Base-by-base conservation (phyloP, 2,797 vertebrate genomes). In the Poeciliopsis turneri region DNA sequence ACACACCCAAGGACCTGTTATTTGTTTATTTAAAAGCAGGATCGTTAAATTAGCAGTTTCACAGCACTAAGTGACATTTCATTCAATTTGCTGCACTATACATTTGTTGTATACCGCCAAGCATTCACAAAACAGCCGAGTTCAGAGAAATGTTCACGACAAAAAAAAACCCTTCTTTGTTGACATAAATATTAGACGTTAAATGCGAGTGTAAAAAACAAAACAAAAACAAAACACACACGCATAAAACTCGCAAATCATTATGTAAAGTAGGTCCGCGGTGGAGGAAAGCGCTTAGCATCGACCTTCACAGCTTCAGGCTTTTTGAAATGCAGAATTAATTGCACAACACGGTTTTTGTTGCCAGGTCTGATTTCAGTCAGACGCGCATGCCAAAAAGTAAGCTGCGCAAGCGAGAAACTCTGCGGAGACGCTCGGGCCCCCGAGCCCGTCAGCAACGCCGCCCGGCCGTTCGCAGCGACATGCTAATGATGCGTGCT, bases 401-500 rank as follows among this genome's bases (percentile, higher is more conserved):
- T 71, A 71, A 73, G 88, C 90, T 89, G 80, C 12, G 88, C 68
- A 75, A 75, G 80, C 86, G 83, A 71, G 77, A 76, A 87, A 87
- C 76, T 74, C 76, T 81, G 81, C 36, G 49, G 49, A 55, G 15
- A 46, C 4, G 45, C 59, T 3, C 39, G 71, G 69, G 69, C 70
- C 49, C 49, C 49, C 74, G 5, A 61, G 82, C 61, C 69, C 73
- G 80, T 87, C 79, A 85, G 66, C 80, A 85, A 80, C 77, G 33
- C 11, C 0, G 53, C 69, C 69, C 9, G 74, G 73, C 81, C 81
- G 36, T 13, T 75, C 9, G 57, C 68, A 43, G 55, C 5, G 76
- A 80, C 85, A 64, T 20, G 87, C 87, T 86, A 91, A 86, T 43
- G 87, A 80, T 83, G 75, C 91, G 85, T 90, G 85, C 88, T 84